phyloP scores from a whole-genome alignment of 2,113 vertebrate genomes.

The Actenoides lindsayi region DNA sequence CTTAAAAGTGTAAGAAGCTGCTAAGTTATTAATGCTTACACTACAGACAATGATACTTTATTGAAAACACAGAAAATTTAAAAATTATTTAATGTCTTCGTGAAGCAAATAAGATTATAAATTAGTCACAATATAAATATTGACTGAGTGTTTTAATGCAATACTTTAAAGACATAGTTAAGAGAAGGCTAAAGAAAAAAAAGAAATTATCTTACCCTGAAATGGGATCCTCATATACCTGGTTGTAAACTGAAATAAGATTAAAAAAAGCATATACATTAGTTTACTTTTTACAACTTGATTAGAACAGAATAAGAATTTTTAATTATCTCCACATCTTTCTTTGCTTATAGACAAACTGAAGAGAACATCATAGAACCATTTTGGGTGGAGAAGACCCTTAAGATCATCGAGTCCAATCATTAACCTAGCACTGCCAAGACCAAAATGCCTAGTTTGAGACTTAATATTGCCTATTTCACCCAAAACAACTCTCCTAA shows the following conservation, averaged over 20 bases:
- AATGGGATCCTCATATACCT: constrained; percentile 83
- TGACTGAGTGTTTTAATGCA: not conserved
- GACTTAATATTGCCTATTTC: not conserved
- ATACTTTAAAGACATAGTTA: not conserved
- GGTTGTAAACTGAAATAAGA: constrained; percentile 78
- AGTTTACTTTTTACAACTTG: not conserved
- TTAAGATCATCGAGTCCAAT: not conserved
- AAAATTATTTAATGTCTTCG: not conserved
- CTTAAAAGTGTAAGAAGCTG: not conserved
- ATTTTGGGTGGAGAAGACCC: not conserved
- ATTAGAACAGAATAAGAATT: not conserved
- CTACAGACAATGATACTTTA: not conserved
- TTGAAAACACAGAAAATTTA: not conserved
- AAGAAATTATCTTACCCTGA: constrained; percentile 80
- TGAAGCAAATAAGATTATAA: not conserved
- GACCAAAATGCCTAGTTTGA: not conserved
- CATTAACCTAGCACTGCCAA: not conserved
- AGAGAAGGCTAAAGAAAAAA: not conserved
- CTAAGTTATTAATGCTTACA: not conserved
- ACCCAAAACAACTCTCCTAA: not conserved
- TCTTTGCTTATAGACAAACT: not conserved
- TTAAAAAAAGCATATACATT: not conserved
- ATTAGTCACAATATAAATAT: not conserved
- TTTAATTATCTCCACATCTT: not conserved
- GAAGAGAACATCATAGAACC: not conserved